Evolutionary conservation across 2,113 vertebrate species (phyloP), one percentile per base, ranked within the genome.

Genomic region (Haemorhous mexicanus): DNA sequence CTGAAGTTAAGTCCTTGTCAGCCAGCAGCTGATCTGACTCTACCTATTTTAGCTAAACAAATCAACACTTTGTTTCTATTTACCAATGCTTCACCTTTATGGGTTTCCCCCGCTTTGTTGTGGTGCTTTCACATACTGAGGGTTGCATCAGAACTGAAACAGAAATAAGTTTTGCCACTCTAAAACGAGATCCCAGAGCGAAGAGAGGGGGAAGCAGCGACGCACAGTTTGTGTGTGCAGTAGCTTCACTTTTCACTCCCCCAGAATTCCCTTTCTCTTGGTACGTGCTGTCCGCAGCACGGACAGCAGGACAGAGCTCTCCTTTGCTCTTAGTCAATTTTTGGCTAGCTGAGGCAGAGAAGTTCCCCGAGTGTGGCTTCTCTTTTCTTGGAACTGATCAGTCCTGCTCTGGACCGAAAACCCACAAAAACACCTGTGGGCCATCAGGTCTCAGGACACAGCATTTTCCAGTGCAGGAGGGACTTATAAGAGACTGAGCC

Each of bases 391-490:
- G 35, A 70, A 13, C 6, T 32, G 27, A 23, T 70, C 20, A 32
- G 35, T 16, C 68, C 27, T 39, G 47, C 47, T 39, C 27, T 52
- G 49, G 47, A 39, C 20, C 16, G 47, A 52, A 70, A 52, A 23
- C 27, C 19, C 27, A 30, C 7, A 23, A 39, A 10, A 70, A 10
- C 27, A 23, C 35, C 67, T 52, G 35, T 20, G 33, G 7, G 18
- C n/a, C 33, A 35, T 5, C 10, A 4, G 10, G 27, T 15, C 35
- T 2, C 56, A 4, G 35, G 35, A 70, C 2, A 3, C 4, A 3
- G 35, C 35, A 32, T n/a, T 39, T 50, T 49, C 44, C 47, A 23
- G 47, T 3, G 2, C 8, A 13, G 8, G 27, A 52, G 47, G 27
- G 10, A 39, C 49, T 52, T 15, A 39, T 35, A 21, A 32, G 47